phyloP scores from a whole-genome alignment of 2,113 vertebrate species.

The Muntiacus muntjak region DNA sequence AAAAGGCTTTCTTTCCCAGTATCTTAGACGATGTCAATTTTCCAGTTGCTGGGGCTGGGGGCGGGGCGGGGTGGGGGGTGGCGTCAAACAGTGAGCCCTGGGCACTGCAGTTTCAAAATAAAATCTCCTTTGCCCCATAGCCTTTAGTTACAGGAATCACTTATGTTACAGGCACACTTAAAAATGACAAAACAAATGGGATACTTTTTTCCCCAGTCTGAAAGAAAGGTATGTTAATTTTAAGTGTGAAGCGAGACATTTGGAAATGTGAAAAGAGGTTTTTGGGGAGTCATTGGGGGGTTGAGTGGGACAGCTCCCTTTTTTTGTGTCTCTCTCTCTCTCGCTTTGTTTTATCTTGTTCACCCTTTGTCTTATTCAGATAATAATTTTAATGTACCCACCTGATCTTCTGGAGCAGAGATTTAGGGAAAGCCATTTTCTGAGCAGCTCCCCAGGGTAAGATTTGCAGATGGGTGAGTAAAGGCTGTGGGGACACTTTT shows the following conservation, averaged over 20 bases:
- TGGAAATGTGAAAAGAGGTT: constrained; percentile 14
- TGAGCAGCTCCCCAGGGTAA: background rate
- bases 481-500: background rate
- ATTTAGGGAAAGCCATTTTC: constrained; percentile 21
- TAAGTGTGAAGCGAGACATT: constrained; percentile 10
- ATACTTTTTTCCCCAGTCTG: background rate
- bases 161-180: background rate
- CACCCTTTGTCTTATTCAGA: background rate
- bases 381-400: constrained; percentile 8
- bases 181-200: constrained; percentile 39
- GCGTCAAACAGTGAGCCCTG: background rate
- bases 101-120: background rate
- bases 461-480: background rate
- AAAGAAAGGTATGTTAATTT: constrained; percentile 26
- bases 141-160: background rate
- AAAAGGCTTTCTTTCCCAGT: background rate
- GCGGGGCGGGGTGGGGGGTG: background rate
- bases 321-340: background rate
- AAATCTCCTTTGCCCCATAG: background rate
- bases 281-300: background rate
- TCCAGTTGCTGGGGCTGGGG: background rate
- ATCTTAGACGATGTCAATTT: background rate
- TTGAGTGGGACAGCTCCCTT: background rate
- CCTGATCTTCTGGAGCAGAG: background rate
- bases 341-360: background rate